Percentiles rank a stretch among this genome's conserved stretches.
Conservation (phyloP, 2,797 vertebrate species). For the Enteromius fasciolatus region DNA sequence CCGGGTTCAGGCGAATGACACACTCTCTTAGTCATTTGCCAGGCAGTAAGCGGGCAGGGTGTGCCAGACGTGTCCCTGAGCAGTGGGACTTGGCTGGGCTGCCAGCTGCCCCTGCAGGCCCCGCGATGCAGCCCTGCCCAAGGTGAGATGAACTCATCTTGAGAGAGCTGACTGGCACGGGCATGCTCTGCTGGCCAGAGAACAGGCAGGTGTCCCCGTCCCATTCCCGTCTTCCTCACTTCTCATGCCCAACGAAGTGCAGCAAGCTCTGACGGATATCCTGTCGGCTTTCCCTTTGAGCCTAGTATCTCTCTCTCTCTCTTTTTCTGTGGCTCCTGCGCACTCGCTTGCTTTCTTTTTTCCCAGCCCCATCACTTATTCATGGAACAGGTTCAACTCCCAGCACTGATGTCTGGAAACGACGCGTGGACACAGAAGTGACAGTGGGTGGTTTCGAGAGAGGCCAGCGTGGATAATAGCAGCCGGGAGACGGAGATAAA, state of each 20-base stretch:
- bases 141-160: constrained; percentile 62
- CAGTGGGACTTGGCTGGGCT: constrained; percentile 52
- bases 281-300: constrained; percentile 53
- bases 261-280: constrained; percentile 58
- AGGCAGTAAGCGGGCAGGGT: constrained; percentile 56
- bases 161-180: constrained; percentile 53
- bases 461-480: constrained; percentile 46
- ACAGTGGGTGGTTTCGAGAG: constrained; percentile 61
- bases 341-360: constrained; percentile 38
- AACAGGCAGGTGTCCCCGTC: constrained; percentile 56
- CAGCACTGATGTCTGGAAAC: constrained; percentile 58
- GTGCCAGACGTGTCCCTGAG: constrained; percentile 56
- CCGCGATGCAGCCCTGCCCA: constrained; percentile 39
- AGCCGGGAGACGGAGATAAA: constrained; percentile 22
- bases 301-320: constrained; percentile 37
- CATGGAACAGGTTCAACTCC: constrained; percentile 61
- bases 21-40: constrained; percentile 47
- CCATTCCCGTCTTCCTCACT: constrained; percentile 33
- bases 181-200: constrained; percentile 48
- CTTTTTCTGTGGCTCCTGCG: constrained; percentile 22
- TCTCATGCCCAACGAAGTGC: constrained; percentile 51
- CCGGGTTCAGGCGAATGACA: not conserved
- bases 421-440: constrained; percentile 58
- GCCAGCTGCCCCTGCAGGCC: constrained; percentile 36
- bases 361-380: constrained; percentile 61